Evolutionary conservation across 35 echinoderm and acorn worm genomes (phyloP), one percentile per base, ranked within the genome.

Genomic region (Apostichopus japonicus): DNA sequence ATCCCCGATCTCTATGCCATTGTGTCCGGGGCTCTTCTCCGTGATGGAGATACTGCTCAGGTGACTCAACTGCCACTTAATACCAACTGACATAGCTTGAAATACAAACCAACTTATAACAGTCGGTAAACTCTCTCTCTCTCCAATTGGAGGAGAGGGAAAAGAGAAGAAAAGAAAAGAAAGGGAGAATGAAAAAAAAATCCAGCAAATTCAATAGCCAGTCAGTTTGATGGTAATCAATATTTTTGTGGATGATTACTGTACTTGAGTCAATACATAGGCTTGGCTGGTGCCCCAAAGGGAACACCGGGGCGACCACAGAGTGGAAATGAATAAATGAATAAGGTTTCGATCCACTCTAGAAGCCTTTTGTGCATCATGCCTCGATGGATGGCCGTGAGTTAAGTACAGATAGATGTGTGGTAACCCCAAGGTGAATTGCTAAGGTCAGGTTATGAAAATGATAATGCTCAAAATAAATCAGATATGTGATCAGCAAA

Each of bases 261-360:
- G 81, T 84, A 84, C 81, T 84, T 58, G 54, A 53, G 54, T 84
- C 81, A 84, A 84, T 84, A 58, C 81, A 58, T 54, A 84, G 54
- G 81, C 81, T 84, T n/a, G 81, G 81, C 81, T 23, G 56, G 81
- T 53, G 56, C 54, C 81, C 81, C 81, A 53, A 55, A 58, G 57
- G 81, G 81, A 54, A 84, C 56, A 53, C 10, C 24, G 10, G 81
- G 81, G 54, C 17, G n/a, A 84, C 81, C 54, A 22, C 54, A 17
- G 81, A 84, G 81, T 84, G 81, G 55, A 84, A 84, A 84, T 84
- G 81, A 84, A 84, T 84, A 84, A 84, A 84, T 84, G 81, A 84
- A 84, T 84, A 84, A 53, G 56, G 81, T 84, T 83, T 58, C 17
- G 63, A 89, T 93, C 96, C 96, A 93, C 97, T 98, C 93, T 98